Conservation (phyloP, 1,140 invertebrate species). For the Mycetomoellerius zeteki region DNA sequence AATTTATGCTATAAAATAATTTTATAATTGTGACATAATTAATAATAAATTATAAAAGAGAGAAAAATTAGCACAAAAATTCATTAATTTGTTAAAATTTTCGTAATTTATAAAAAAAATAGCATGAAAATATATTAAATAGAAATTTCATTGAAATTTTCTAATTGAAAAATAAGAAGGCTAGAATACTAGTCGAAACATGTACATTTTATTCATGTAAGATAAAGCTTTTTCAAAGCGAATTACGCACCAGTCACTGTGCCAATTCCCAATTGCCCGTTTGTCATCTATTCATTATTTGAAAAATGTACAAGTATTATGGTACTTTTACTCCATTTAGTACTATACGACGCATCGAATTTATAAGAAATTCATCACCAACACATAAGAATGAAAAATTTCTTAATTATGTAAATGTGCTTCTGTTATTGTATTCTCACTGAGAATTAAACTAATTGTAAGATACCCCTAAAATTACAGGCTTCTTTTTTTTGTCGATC, state of each 20-base stretch:
- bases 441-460: too few species aligned
- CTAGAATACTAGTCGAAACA: too few species aligned
- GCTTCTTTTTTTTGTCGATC: neutral
- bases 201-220: too few species aligned
- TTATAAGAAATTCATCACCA: neutral
- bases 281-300: too few species aligned
- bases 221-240: too few species aligned
- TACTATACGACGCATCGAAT: neutral
- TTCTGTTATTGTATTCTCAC: too few species aligned
- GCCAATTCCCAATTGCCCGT: too few species aligned
- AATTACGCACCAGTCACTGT: too few species aligned
- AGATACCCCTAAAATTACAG: neutral
- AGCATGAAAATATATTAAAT: neutral
- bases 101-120: neutral
- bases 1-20: neutral
- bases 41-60: neutral
- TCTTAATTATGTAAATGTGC: constrained; percentile 8
- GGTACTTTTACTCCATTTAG: neutral
- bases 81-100: neutral
- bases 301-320: too few species aligned
- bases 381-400: neutral
- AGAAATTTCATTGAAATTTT: too few species aligned
- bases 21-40: neutral
- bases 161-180: neutral
- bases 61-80: neutral